Base-by-base conservation (phyloP, 2,888 invertebrate genomes). In the Cryptocheilus praepositus region DNA sequence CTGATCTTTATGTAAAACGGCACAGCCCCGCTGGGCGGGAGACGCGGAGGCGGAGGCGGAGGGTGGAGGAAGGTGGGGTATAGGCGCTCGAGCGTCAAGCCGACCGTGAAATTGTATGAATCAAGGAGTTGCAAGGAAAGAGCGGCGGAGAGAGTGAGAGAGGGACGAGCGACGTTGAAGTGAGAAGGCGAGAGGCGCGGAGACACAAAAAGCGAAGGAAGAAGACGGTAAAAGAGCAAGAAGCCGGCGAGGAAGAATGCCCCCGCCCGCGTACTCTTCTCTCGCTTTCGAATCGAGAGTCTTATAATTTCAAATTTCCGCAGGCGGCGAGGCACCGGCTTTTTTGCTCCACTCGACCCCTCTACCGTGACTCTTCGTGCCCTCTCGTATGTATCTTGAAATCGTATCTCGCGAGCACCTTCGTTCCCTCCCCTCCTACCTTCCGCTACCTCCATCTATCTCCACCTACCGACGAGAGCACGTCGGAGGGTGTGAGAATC, bases 21-120 rank as follows among this genome's bases (percentile, higher is more conserved):
- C 81, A 82, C 72, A 64, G 69, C 44, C 60, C 64, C 57, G 59
- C 49, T 36, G 57, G 58, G 65, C 51, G 68, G 60, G 60, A 74
- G 74, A n/a, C 45, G 57, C 28, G 61, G 55, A n/a, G 13, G 15
- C 7, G 28, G 45, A 53, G 18, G 36, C 15, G 45, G 46, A 44
- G 13, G 45, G 19, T 15, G 25, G 13, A 49, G 52, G 18, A 51
- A 25, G 49, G 66, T 44, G 52, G 16, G 53, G 52, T 67, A 64
- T 64, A 69, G 81, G 78, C 83, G 80, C 79, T 80, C 81, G 82
- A 84, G 86, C 80, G 79, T 81, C 85, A 86, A 88, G 85, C 88
- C 85, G 79, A 88, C 82, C 88, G 86, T 89, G 88, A 89, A 89
- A 89, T 88, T 89, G 86, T 88, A 86, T 86, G 85, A 88, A 87